These are phyloP conservation scores for Morpho achilles DNA, from an alignment of 2,888 invertebrate species.

Conservation along the genomic window DNA sequence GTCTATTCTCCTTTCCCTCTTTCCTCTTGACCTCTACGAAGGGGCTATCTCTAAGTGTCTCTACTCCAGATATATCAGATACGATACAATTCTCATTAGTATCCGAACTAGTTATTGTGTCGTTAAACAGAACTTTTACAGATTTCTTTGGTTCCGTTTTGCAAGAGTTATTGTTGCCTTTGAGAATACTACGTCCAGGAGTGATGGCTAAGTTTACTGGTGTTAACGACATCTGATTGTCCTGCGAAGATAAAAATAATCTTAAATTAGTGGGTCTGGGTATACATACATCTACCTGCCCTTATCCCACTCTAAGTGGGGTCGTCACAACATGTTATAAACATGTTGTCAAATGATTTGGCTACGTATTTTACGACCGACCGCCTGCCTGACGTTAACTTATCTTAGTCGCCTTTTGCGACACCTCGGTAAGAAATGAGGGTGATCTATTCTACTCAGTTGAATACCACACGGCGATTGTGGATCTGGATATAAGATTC, in stretches of 20 bases:
- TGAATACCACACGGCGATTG: too few relatives aligned
- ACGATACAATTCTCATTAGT: not conserved
- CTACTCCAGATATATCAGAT: constrained; percentile 12
- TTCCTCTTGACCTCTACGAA: constrained; percentile 21
- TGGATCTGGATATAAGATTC: too few relatives aligned
- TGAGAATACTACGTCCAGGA: constrained; percentile 63
- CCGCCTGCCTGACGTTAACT: too few relatives aligned
- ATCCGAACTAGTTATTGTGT: not conserved
- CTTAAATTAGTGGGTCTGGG: too few relatives aligned
- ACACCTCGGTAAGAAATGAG: too few relatives aligned
- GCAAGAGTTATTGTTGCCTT: constrained; percentile 37
- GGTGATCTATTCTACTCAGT: too few relatives aligned
- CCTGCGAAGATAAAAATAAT: constrained; percentile 27
- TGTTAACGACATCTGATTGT: constrained; percentile 36
- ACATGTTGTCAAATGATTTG: too few relatives aligned
- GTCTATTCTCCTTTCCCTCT: constrained; percentile 41
- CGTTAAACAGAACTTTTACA: not conserved
- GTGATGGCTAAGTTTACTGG: constrained; percentile 49
- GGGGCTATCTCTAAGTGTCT: constrained; percentile 3
- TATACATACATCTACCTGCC: too few relatives aligned
- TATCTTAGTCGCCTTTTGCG: too few relatives aligned
- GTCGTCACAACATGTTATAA: too few relatives aligned
- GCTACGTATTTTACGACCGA: too few relatives aligned
- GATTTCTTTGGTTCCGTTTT: constrained; percentile 24
- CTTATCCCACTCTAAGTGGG: too few relatives aligned